Percentiles rank a stretch among this genome's conserved stretches.
Evolutionary conservation across 2,888 invertebrate genomes (phyloP).

Genomic region (Habroteleia sp.): DNA sequence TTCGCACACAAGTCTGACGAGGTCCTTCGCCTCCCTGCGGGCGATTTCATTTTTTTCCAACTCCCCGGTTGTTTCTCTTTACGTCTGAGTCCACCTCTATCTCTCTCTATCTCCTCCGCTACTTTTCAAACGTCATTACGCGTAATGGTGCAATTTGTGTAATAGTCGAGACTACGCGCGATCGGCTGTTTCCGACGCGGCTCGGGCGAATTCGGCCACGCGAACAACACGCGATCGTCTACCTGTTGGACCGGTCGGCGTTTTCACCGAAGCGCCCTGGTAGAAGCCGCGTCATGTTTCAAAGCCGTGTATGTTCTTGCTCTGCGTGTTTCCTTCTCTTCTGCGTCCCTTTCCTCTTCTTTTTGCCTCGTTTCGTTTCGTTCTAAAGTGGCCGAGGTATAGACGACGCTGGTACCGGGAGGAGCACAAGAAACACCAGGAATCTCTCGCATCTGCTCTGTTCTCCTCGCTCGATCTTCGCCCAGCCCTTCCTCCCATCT

Average conservation of each 20-base stretch:
- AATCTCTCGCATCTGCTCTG: slow-evolving; percentile 75
- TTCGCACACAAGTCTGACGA: slow-evolving; percentile 12
- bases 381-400: slow-evolving; percentile 46
- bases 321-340: slow-evolving; percentile 46
- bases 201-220: slow-evolving; percentile 78
- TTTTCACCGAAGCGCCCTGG: slow-evolving; percentile 55
- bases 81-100: background rate
- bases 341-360: slow-evolving; percentile 25
- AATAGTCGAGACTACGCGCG: slow-evolving; percentile 67
- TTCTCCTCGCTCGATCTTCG: slow-evolving; percentile 39
- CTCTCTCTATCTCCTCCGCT: slow-evolving; percentile 26
- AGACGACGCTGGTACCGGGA: slow-evolving; percentile 39
- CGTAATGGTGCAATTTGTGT: slow-evolving; percentile 79
- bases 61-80: slow-evolving; percentile 2
- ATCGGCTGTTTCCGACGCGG: slow-evolving; percentile 72
- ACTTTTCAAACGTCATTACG: slow-evolving; percentile 72
- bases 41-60: slow-evolving; percentile 15
- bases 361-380: slow-evolving; percentile 42
- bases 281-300: slow-evolving; percentile 44
- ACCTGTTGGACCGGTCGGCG: slow-evolving; percentile 74
- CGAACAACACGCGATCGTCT: slow-evolving; percentile 80
- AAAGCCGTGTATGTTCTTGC: slow-evolving; percentile 47
- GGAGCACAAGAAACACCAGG: slow-evolving; percentile 64
- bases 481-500: slow-evolving; percentile 4
- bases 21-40: slow-evolving; percentile 31